Evolutionary conservation across 2,797 vertebrate species (phyloP).

Genomic region (Syngnathus rostellatus): DNA sequence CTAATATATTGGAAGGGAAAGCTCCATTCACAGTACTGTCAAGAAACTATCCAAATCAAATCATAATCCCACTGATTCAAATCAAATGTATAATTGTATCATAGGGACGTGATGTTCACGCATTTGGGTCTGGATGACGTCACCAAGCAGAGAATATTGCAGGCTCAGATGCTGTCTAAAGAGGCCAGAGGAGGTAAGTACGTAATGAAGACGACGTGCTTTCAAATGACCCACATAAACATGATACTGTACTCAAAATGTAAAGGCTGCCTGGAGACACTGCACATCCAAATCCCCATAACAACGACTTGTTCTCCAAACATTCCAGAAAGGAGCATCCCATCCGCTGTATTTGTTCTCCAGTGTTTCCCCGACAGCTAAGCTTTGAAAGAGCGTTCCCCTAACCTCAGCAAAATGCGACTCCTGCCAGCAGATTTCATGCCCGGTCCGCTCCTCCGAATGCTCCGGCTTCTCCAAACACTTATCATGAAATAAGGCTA

Average conservation of each 20-base stretch:
- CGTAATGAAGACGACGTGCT: constrained; percentile 15
- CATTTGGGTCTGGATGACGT: constrained; percentile 44
- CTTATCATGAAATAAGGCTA: constrained; percentile 34
- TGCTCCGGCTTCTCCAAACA: constrained; percentile 31
- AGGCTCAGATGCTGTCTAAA: constrained; percentile 61
- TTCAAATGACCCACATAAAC: not conserved
- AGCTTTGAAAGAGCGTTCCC: constrained; percentile 37
- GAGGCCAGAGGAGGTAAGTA: constrained; percentile 68
- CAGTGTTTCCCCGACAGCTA: constrained; percentile 29
- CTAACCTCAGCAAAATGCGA: constrained; percentile 60
- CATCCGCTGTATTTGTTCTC: constrained; percentile 39
- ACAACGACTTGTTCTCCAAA: constrained; percentile 14
- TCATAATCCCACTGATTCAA: too few species aligned
- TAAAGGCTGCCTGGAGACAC: constrained; percentile 21
- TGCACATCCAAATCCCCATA: constrained; percentile 21
- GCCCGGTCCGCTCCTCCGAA: constrained; percentile 29
- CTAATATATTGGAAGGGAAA: too few species aligned
- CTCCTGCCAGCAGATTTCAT: constrained; percentile 42
- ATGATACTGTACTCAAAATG: constrained; percentile 1
- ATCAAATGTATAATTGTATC: not conserved
- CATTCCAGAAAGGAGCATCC: constrained; percentile 34
- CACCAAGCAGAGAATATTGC: constrained; percentile 60
- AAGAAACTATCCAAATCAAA: too few species aligned
- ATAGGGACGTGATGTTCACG: constrained; percentile 49
- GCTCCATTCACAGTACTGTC: too few species aligned